Percentiles rank a stretch among this genome's conserved stretches.
phyloP scores from a whole-genome alignment of 1,140 invertebrate species.

The Phenacoccus solenopsis region DNA sequence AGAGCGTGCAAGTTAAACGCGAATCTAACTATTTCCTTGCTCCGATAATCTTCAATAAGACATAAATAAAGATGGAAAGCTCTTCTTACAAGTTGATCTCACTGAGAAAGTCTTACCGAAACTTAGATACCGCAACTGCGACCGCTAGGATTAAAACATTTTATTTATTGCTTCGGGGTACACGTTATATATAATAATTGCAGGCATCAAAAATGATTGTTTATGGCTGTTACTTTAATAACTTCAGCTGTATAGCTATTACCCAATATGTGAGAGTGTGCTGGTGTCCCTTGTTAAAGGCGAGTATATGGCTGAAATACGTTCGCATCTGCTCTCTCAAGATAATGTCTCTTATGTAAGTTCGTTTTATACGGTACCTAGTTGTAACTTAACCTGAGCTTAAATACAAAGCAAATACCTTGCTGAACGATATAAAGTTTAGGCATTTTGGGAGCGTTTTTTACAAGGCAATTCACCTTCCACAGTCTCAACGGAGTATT shows the following conservation, averaged over 20 bases:
- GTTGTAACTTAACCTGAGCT: not conserved
- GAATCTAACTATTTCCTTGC: not conserved
- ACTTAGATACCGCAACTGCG: constrained; percentile 9
- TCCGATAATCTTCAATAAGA: constrained; percentile 15
- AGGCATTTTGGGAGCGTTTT: too few species aligned
- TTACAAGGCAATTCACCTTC: too few species aligned
- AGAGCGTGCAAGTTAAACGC: not conserved
- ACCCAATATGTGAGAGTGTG: not conserved
- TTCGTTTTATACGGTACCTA: not conserved
- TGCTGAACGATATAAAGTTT: not conserved
- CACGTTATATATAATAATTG: constrained; percentile 6
- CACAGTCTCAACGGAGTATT: too few species aligned
- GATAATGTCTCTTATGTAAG: not conserved
- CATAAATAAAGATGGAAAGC: constrained; percentile 17
- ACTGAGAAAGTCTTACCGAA: constrained; percentile 13
- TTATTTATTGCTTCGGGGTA: constrained; percentile 12
- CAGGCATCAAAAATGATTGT: constrained; percentile 7
- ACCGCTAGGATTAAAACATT: constrained; percentile 15
- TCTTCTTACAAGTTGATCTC: constrained; percentile 17
- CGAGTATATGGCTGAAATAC: not conserved
- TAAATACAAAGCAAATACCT: not conserved
- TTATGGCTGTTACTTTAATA: constrained; percentile 15
- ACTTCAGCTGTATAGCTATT: constrained; percentile 7
- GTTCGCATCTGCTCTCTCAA: constrained; percentile 1
- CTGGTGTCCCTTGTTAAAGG: not conserved